Conservation (phyloP, 1,140 invertebrate genomes). For the Tyrophagus putrescentiae region DNA sequence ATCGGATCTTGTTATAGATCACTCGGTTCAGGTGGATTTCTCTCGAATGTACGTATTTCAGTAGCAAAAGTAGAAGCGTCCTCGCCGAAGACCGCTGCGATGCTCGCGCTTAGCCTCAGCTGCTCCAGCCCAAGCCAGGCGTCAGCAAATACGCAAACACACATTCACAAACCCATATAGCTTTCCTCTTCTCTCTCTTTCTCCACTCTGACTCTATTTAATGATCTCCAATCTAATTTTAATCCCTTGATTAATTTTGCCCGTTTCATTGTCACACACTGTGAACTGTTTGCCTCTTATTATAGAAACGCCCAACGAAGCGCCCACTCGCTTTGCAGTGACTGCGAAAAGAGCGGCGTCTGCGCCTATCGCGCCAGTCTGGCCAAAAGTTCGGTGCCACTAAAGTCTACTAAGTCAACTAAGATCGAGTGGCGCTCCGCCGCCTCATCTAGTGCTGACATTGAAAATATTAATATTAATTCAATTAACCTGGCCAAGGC, state of each 20-base stretch:
- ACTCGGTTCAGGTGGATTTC: conserved; percentile 94
- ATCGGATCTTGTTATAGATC: conserved; percentile 93
- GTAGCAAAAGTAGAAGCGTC: too few relatives aligned
- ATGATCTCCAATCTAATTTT: background rate
- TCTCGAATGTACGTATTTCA: conserved; percentile 52
- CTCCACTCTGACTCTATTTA: too few relatives aligned
- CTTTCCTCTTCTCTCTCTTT: background rate
- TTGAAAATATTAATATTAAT: conserved; percentile 1
- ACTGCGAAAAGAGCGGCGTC: conserved; percentile 18
- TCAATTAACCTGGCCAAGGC: conserved; percentile 9
- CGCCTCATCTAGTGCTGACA: background rate
- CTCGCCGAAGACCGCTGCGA: too few relatives aligned
- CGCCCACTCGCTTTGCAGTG: conserved; percentile 16
- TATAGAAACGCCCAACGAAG: conserved; percentile 7
- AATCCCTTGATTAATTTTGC: background rate
- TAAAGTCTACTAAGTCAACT: too few relatives aligned
- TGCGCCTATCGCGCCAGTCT: background rate
- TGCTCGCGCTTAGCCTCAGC: background rate
- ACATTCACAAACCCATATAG: background rate
- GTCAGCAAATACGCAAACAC: background rate
- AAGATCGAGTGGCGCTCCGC: conserved; percentile 1
- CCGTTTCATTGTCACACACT: background rate
- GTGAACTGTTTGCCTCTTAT: background rate
- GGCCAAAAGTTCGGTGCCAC: background rate
- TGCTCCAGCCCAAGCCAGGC: background rate